Evolutionary conservation across 2,113 vertebrate genomes (phyloP).

Genomic region (Glaucidium brasilianum): DNA sequence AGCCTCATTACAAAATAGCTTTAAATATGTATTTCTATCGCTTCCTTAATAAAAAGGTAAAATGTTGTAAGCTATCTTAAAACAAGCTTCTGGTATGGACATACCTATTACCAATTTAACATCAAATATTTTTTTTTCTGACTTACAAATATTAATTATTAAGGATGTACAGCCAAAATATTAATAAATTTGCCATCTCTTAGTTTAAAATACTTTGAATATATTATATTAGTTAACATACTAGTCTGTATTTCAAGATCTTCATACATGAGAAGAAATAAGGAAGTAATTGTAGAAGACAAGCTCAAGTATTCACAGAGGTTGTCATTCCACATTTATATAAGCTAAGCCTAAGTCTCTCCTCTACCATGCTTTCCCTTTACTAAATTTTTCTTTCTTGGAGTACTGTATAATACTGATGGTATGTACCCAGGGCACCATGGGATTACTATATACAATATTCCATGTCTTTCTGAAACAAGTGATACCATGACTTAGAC

Average conservation of each 20-base stretch:
- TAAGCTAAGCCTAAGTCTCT: neutral
- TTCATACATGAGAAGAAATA: neutral
- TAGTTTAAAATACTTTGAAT: neutral
- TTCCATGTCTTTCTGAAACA: neutral
- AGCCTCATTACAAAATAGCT: neutral
- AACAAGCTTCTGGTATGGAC: neutral
- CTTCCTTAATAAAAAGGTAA: neutral
- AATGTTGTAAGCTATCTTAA: neutral
- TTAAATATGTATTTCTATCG: neutral
- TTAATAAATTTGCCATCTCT: neutral
- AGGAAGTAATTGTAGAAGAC: neutral
- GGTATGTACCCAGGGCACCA: neutral
- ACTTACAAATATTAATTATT: neutral
- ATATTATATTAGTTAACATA: neutral
- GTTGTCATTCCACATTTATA: neutral
- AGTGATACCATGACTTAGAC: too few relatives aligned
- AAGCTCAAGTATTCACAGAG: neutral
- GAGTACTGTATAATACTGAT: neutral
- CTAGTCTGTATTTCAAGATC: neutral
- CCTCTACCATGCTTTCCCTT: neutral
- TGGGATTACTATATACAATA: neutral
- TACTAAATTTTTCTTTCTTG: neutral
- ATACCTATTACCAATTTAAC: neutral
- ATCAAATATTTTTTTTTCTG: neutral
- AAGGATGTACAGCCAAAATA: neutral